A percentile compares a stretch with the other conserved stretches of the same genome.
phyloP scores from a whole-genome alignment of 2,113 vertebrate genomes.

The Thalassarche chlororhynchos region DNA sequence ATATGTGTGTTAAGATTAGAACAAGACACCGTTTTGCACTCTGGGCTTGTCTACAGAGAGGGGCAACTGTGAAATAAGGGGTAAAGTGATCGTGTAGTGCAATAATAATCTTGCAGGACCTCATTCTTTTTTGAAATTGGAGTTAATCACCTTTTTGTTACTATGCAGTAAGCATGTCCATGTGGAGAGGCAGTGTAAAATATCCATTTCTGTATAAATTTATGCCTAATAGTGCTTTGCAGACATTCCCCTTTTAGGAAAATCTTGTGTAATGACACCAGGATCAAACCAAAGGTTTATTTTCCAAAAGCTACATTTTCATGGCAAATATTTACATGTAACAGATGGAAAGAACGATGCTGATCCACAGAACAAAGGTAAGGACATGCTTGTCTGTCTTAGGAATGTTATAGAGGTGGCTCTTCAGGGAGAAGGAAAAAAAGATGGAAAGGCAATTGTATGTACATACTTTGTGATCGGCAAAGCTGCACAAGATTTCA shows the following conservation, averaged over 20 bases:
- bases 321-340: not conserved
- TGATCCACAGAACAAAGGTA: not conserved
- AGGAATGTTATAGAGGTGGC: not conserved
- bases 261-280: not conserved
- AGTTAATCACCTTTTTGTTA: not conserved
- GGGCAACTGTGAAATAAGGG: not conserved
- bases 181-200: not conserved
- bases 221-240: not conserved
- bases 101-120: not conserved
- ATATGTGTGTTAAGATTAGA: not conserved
- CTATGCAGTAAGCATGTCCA: not conserved
- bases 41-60: not conserved
- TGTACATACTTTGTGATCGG: fast-evolving
- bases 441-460: not conserved
- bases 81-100: not conserved
- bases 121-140: not conserved
- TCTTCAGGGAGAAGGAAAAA: not conserved
- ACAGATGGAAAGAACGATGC: not conserved
- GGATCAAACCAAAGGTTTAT: not conserved
- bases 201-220: not conserved
- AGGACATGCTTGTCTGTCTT: fast-evolving
- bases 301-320: not conserved
- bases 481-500: not conserved
- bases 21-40: not conserved
- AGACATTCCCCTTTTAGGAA: not conserved